A percentile compares a stretch with the other conserved stretches of the same genome.
These are phyloP conservation scores for Colletes gigas DNA, from an alignment of 1,140 invertebrate species.

Conservation along the genomic window DNA sequence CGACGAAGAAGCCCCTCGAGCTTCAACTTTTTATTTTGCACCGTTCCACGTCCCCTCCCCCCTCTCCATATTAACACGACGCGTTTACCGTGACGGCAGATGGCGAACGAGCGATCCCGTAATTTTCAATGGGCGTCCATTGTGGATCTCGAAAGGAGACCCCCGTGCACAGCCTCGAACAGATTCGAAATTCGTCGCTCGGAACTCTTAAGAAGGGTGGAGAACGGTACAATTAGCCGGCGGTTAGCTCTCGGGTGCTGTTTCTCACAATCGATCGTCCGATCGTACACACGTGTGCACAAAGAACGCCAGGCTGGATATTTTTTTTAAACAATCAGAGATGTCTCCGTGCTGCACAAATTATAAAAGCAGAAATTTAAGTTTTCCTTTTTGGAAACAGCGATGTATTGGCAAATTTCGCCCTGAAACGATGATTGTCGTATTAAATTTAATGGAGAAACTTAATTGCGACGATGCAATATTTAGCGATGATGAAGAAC, in stretches of 20 bases:
- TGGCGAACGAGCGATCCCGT: slow-evolving; percentile 38
- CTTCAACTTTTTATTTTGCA: slow-evolving; percentile 31
- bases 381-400: too few species aligned
- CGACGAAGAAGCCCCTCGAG: slow-evolving; percentile 35
- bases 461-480: too few species aligned
- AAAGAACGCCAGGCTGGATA: not conserved
- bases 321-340: not conserved
- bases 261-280: not conserved
- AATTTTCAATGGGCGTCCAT: slow-evolving; percentile 32
- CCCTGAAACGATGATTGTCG: too few species aligned
- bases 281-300: not conserved
- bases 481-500: too few species aligned
- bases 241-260: slow-evolving; percentile 6
- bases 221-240: slow-evolving; percentile 24
- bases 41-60: not conserved
- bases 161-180: not conserved
- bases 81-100: slow-evolving; percentile 43
- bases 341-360: too few species aligned
- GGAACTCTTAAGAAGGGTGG: slow-evolving; percentile 20
- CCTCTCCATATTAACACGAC: slow-evolving; percentile 8
- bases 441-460: too few species aligned
- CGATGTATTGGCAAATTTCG: too few species aligned
- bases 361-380: too few species aligned
- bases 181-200: slow-evolving; percentile 31
- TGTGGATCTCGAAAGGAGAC: slow-evolving; percentile 40